A percentile compares a stretch with the other conserved stretches of the same genome.
These are phyloP conservation scores for Leucosticte australis DNA, from an alignment of 2,113 vertebrate genomes.

Conservation along the genomic window DNA sequence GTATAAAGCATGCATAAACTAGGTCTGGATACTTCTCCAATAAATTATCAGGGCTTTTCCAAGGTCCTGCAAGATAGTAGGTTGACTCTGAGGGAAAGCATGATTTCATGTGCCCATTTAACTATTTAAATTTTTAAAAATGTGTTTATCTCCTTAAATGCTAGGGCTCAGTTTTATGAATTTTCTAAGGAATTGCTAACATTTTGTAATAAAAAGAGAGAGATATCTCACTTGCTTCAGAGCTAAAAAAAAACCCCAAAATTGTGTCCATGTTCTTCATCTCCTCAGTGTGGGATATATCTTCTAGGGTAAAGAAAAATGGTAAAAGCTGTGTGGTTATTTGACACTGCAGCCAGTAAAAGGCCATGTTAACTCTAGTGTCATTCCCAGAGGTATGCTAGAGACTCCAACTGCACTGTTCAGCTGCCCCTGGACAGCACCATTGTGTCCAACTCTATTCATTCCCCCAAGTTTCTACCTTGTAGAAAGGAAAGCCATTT, in stretches of 20 bases:
- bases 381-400: not conserved
- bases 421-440: not conserved
- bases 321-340: not conserved
- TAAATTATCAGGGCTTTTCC: not conserved
- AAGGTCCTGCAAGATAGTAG: not conserved
- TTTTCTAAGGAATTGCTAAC: not conserved
- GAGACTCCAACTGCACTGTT: not conserved
- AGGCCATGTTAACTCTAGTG: not conserved
- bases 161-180: not conserved
- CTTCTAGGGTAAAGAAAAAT: not conserved
- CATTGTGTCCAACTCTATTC: accelerated
- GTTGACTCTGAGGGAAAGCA: not conserved
- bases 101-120: not conserved
- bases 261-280: not conserved
- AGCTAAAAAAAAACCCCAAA: not conserved
- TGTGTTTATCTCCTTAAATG: not conserved
- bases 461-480: not conserved
- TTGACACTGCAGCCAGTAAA: not conserved
- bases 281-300: not conserved
- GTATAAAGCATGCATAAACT: not conserved
- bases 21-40: not conserved
- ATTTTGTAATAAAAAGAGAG: not conserved
- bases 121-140: not conserved
- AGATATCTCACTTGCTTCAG: not conserved
- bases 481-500: not conserved